Base-by-base conservation (phyloP, 2,888 invertebrate genomes). In the Mesorhabditis belari region DNA sequence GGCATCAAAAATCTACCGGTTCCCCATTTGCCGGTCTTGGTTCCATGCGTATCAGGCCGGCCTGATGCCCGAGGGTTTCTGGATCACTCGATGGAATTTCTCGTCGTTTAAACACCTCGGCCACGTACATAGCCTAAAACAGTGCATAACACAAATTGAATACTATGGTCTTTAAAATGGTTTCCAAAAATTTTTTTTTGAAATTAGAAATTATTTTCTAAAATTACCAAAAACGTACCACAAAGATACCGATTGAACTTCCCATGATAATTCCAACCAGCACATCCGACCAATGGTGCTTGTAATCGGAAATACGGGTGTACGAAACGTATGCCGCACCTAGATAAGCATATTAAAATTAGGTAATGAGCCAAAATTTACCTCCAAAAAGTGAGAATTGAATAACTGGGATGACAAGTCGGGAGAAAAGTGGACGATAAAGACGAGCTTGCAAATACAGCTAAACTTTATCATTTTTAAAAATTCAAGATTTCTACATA, bases 241-340 rank as follows among this genome's bases (percentile, higher is more conserved):
- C 70, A 28, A 71, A 73, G 19, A 71, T 66, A 26, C 73, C 73
- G 35, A 73, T 67, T 9, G 64, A 63, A 53, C 67, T 69, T 44
- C 86, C 86, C 63, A 86, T 81, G 44, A 85, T 59, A 24, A 81
- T 80, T 0, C 96, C 96, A 57, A 88, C 88, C 28, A 95, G 84
- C 2, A 95, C 95, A 83, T 96, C 96, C 77, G 91, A 92, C 91
- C 93, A 94, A 81, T 96, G 95, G 83, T 96, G 95, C 82, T 95
- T 95, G 85, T 75, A 77, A 66, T 76, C 76, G 29, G 74, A 79
- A 26, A 75, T 62, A 19, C 75, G 64, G 19, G 67, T 63, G 63
- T 74, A 35, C 12, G 44, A 9, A 17, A 73, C 73, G 57, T 64
- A 75, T 1, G 69, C 63, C 35, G 73, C 73, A 9, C 73, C 73